Conservation (phyloP, 2,888 invertebrate genomes). For the Chalcosyrphus nemorum region DNA sequence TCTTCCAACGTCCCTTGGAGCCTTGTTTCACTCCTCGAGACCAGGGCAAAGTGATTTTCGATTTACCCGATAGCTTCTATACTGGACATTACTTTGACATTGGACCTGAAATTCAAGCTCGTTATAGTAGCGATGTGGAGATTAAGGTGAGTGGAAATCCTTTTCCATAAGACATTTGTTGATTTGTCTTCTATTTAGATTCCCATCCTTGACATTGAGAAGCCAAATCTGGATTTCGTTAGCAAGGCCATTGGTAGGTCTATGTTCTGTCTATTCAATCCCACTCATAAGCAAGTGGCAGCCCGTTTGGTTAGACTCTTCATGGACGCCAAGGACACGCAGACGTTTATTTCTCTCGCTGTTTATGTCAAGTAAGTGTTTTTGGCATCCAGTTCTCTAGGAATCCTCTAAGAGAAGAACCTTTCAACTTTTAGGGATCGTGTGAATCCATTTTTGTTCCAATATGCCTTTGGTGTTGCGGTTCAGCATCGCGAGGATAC, state of each 20-base stretch:
- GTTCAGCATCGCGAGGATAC: constrained; percentile 83
- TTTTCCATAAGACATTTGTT: neutral
- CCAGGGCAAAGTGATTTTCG: constrained; percentile 78
- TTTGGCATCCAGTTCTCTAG: too few species aligned
- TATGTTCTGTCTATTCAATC: constrained; percentile 88
- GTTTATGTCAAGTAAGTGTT: constrained; percentile 83
- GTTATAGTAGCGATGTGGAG: constrained; percentile 79
- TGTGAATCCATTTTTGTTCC: constrained; percentile 89
- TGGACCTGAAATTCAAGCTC: constrained; percentile 77
- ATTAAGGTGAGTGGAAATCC: constrained; percentile 62
- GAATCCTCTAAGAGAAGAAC: too few species aligned
- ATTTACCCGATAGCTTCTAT: constrained; percentile 79
- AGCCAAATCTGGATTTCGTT: constrained; percentile 67
- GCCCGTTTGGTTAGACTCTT: constrained; percentile 86
- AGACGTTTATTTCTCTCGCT: constrained; percentile 86
- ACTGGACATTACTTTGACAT: constrained; percentile 77
- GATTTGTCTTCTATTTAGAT: constrained; percentile 41
- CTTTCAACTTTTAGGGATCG: constrained; percentile 84
- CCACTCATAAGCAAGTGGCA: constrained; percentile 87
- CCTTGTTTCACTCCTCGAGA: constrained; percentile 80
- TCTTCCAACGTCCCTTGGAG: constrained; percentile 81
- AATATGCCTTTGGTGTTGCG: constrained; percentile 88
- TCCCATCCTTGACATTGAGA: constrained; percentile 46
- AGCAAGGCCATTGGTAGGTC: neutral
- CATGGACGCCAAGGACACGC: constrained; percentile 84